Evolutionary conservation across 1,140 invertebrate species (phyloP).

Genomic region (Maniola jurtina): DNA sequence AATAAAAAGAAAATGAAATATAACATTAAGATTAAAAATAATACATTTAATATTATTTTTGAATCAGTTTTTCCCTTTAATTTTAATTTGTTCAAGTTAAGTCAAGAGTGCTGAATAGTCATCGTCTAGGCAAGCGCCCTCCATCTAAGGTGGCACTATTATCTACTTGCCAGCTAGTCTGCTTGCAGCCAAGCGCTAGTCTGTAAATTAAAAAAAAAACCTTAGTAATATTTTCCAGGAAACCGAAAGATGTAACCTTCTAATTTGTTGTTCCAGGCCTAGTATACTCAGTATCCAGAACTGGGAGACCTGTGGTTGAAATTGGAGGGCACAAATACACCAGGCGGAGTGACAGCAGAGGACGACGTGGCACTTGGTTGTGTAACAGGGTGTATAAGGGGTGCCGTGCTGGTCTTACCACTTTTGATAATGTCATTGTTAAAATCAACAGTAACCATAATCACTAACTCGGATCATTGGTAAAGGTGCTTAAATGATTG

Average conservation of each 20-base stretch:
- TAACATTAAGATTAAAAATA: too few species aligned
- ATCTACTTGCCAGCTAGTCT: too few species aligned
- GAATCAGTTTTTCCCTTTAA: neutral
- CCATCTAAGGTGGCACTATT: too few species aligned
- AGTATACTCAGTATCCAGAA: constrained; percentile 23
- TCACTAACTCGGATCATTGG: constrained; percentile 25
- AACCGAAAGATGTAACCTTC: too few species aligned
- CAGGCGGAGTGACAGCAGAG: constrained; percentile 17
- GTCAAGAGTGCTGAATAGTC: too few species aligned
- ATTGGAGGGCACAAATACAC: constrained; percentile 35
- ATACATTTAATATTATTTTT: too few species aligned
- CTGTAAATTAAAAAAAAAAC: too few species aligned
- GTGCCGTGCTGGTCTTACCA: constrained; percentile 39
- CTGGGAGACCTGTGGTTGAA: constrained; percentile 37
- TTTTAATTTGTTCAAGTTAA: constrained; percentile 1
- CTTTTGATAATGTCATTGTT: constrained; percentile 28
- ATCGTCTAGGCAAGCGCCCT: neutral
- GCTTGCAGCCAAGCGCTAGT: too few species aligned
- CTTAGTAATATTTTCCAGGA: too few species aligned
- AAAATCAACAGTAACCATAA: constrained; percentile 32
- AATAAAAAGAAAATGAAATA: too few species aligned
- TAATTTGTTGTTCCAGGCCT: neutral
- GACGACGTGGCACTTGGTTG: constrained; percentile 30
- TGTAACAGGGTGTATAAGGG: constrained; percentile 30
- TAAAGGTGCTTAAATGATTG: too few species aligned